These are phyloP conservation scores for Oplegnathus fasciatus DNA, from an alignment of 2,113 vertebrate species.

Conservation along the genomic window DNA sequence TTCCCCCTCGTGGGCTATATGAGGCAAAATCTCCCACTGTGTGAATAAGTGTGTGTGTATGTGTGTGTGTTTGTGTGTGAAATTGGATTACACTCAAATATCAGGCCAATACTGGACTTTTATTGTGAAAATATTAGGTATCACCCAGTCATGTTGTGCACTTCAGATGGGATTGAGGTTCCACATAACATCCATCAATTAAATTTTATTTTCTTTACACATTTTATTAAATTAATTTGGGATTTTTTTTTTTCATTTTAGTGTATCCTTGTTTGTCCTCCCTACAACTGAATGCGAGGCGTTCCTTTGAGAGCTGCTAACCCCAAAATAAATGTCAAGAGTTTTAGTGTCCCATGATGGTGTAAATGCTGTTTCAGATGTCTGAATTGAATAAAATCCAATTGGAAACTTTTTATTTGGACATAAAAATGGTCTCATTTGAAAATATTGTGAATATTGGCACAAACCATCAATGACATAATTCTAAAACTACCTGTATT, in stretches of 20 bases:
- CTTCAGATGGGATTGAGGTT: background rate
- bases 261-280: background rate
- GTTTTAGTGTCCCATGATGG: background rate
- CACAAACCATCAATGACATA: background rate
- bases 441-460: slow-evolving; percentile 5
- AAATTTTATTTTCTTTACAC: slow-evolving; percentile 7
- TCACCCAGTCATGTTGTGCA: background rate
- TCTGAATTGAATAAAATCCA: background rate
- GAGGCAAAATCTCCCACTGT: slow-evolving; percentile 35
- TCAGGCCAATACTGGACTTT: background rate
- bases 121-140: slow-evolving; percentile 21
- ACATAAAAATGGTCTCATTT: background rate
- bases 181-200: background rate
- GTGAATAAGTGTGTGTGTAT: slow-evolving; percentile 11
- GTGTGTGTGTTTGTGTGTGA: slow-evolving; percentile 17
- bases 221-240: background rate
- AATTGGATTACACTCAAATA: background rate
- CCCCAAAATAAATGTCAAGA: slow-evolving; percentile 3
- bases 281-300: background rate
- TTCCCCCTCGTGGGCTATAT: slow-evolving; percentile 39
- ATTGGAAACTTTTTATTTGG: slow-evolving; percentile 11
- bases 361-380: slow-evolving; percentile 23
- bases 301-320: slow-evolving; percentile 19
- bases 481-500: background rate
- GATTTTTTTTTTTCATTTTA: background rate